Evolutionary conservation across 1,140 invertebrate species (phyloP), one percentile per base, ranked within the genome.

Genomic region (Heliothis virescens): DNA sequence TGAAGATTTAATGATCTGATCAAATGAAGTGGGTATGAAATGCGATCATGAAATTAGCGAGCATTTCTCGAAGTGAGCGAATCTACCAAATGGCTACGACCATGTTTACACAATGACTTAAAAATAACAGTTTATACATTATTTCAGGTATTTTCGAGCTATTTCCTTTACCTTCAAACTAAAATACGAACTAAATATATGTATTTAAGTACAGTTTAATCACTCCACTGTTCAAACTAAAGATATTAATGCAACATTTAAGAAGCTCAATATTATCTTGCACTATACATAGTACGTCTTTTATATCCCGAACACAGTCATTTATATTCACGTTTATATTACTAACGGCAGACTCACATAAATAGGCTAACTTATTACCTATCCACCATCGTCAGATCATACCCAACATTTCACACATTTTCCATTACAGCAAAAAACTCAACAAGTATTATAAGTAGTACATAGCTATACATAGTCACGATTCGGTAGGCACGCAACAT

Each of bases 401-500:
- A 59, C 0, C 72, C 55, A 74, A 74, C 57, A 65, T 15, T 41
- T 65, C 59, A 65, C 47, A 53, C 59, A 76, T 5, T 16, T 12
- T 55, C 50, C 60, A 63, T 41, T 26, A 65, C 59, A 76, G 74
- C 50, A 74, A 53, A 74, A 15, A 16, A 74, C 21, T 65, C 72
- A 62, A 75, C 57, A 48, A 52, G 57, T 60, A 57, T 41, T 50
- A n/a, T 57, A 41, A 72, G 47, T 71, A 65, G 29, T 65, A 74
- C 63, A 48, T 50, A 67, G 41, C 16, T 77, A 77, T 63, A 73
- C 34, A 29, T 52, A 73, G 62, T 72, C 65, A 57, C 63, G 57
- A 53, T 29, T 67, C 71, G 73, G 55, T 82, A 80, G 84, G 89
- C 89, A 91, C 90, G 89, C 89, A 90, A 89, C 88, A 92, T 92